Evolutionary conservation across 2,888 invertebrate genomes (phyloP).

Genomic region (Bombylius discolor): DNA sequence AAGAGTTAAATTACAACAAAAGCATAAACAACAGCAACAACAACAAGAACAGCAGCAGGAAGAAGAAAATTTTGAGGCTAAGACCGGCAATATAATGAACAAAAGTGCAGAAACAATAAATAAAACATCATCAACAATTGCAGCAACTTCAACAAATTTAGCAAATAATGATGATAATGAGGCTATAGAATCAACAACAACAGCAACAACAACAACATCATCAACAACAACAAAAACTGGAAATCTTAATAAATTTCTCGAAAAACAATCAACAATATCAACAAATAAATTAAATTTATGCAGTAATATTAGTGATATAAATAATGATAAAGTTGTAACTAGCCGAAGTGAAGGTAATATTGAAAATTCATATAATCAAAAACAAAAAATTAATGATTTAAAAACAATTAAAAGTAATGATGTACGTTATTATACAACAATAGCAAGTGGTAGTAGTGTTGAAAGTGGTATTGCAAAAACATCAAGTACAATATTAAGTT

Average conservation of each 20-base stretch:
- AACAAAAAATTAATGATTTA: background rate
- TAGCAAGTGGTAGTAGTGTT: background rate
- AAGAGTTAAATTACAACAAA: conserved; percentile 22
- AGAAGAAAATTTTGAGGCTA: background rate
- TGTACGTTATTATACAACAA: background rate
- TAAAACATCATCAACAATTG: no score
- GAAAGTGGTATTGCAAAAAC: background rate
- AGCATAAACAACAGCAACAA: conserved; percentile 2
- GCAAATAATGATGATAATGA: background rate
- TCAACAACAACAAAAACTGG: conserved; percentile 8
- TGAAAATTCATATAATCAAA: background rate
- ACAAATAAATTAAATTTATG: background rate
- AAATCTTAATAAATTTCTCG: conserved; percentile 5
- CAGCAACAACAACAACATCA: background rate
- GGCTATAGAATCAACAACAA: conserved; percentile 8
- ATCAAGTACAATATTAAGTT: conserved; percentile 2
- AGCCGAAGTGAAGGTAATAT: conserved; percentile 3
- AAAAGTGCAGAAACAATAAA: conserved; percentile 1
- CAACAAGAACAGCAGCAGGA: background rate
- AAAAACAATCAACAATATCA: background rate
- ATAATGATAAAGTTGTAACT: background rate
- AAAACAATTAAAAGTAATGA: background rate
- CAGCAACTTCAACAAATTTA: background rate
- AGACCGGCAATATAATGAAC: conserved; percentile 9
- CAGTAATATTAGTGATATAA: background rate